A percentile compares a stretch with the other conserved stretches of the same genome.
These are phyloP conservation scores for Epizoanthus rinbou DNA, from an alignment of 92 coral and sea anemone species.

Conservation along the genomic window DNA sequence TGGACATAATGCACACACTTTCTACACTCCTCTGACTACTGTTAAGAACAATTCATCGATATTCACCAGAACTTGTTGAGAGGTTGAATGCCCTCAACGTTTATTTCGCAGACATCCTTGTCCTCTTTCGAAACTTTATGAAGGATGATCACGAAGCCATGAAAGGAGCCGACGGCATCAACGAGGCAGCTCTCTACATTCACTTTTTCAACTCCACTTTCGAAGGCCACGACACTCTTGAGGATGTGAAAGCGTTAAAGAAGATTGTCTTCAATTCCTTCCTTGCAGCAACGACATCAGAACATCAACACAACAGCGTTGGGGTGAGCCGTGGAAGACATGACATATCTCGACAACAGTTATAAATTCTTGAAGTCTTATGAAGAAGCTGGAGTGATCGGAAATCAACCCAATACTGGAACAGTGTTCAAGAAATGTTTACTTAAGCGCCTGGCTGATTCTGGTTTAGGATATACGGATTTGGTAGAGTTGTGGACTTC, in stretches of 20 bases:
- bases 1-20: conserved; percentile 3
- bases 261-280: too few relatives aligned
- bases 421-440: too few relatives aligned
- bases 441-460: too few relatives aligned
- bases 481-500: conserved; percentile 3
- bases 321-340: background rate
- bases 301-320: conserved; percentile 1
- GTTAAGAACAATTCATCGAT: conserved; percentile 1
- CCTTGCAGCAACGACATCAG: conserved; percentile 3
- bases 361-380: too few relatives aligned
- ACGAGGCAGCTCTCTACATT: conserved; percentile 11
- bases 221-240: too few relatives aligned
- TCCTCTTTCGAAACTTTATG: too few relatives aligned
- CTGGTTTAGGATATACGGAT: too few relatives aligned
- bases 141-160: too few relatives aligned
- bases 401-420: too few relatives aligned
- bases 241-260: too few relatives aligned
- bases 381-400: too few relatives aligned
- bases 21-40: conserved; percentile 1
- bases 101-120: conserved; percentile 4
- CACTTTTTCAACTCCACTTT: conserved; percentile 5
- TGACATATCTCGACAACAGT: too few relatives aligned
- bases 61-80: conserved; percentile 7
- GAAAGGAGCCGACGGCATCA: conserved; percentile 11
- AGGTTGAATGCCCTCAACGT: background rate